A percentile compares a stretch with the other conserved stretches of the same genome.
Evolutionary conservation across 2,888 invertebrate species (phyloP).

Genomic region (Octonoba sinensis): DNA sequence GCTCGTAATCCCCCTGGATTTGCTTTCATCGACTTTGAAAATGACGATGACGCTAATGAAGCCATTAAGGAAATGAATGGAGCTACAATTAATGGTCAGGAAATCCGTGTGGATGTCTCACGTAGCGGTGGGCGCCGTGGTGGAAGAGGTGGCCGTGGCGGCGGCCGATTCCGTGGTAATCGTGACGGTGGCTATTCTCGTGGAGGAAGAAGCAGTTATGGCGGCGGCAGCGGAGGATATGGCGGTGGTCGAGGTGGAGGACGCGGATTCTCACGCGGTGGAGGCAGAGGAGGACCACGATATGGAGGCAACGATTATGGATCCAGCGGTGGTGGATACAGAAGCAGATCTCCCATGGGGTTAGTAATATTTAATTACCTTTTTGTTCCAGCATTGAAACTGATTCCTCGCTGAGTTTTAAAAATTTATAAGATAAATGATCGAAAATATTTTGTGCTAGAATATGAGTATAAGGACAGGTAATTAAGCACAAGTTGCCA

Average conservation of each 20-base stretch:
- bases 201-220: conserved; percentile 20
- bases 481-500: no score
- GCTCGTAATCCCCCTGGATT: conserved; percentile 82
- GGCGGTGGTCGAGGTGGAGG: conserved; percentile 21
- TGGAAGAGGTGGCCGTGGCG: conserved; percentile 34
- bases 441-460: no score
- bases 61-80: conserved; percentile 91
- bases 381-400: no score
- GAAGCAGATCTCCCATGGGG: conserved; percentile 55
- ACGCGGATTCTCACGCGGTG: conserved; percentile 64
- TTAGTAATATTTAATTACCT: neutral
- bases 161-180: conserved; percentile 22
- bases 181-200: conserved; percentile 46
- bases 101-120: conserved; percentile 60
- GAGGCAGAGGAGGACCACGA: conserved; percentile 68
- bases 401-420: no score
- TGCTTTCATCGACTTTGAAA: conserved; percentile 93
- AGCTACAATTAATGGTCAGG: conserved; percentile 71
- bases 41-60: conserved; percentile 88
- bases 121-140: conserved; percentile 38
- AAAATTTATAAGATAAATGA: no score
- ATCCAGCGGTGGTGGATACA: conserved; percentile 39
- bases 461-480: no score
- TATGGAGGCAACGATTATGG: conserved; percentile 68
- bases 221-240: neutral